These are phyloP conservation scores for Centropus unirufus DNA, from an alignment of 2,113 vertebrate genomes.

Conservation along the genomic window DNA sequence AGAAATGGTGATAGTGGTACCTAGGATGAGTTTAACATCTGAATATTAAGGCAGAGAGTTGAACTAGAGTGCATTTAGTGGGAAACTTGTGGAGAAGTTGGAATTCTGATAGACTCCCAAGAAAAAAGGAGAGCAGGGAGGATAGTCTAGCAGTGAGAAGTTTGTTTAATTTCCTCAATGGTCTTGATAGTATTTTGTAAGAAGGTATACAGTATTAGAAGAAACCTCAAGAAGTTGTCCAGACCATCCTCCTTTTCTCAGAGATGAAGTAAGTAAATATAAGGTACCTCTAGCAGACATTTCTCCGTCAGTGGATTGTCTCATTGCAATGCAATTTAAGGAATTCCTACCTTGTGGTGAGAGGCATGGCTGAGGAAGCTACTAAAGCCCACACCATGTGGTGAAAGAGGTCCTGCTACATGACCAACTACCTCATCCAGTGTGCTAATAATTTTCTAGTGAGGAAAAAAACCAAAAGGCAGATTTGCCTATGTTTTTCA, in stretches of 20 bases:
- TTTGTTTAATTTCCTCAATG: background rate
- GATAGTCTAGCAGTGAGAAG: background rate
- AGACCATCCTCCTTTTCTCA: background rate
- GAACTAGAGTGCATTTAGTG: background rate
- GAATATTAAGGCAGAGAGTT: background rate
- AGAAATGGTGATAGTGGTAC: background rate
- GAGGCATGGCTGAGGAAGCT: background rate
- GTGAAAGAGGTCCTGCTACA: background rate
- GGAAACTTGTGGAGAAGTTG: background rate
- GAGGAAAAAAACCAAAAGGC: background rate
- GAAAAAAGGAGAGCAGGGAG: background rate
- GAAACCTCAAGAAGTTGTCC: background rate
- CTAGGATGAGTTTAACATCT: background rate
- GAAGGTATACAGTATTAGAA: background rate
- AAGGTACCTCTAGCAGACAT: background rate
- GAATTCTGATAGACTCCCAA: background rate
- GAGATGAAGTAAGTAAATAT: background rate
- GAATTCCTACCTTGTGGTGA: background rate
- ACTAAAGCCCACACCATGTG: background rate
- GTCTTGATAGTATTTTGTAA: background rate
- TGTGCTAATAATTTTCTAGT: background rate
- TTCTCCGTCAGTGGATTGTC: background rate
- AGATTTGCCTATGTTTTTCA: background rate
- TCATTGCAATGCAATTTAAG: background rate
- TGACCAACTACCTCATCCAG: background rate